Base-by-base conservation (phyloP, 1,140 invertebrate genomes). In the Sweltsa coloradensis region DNA sequence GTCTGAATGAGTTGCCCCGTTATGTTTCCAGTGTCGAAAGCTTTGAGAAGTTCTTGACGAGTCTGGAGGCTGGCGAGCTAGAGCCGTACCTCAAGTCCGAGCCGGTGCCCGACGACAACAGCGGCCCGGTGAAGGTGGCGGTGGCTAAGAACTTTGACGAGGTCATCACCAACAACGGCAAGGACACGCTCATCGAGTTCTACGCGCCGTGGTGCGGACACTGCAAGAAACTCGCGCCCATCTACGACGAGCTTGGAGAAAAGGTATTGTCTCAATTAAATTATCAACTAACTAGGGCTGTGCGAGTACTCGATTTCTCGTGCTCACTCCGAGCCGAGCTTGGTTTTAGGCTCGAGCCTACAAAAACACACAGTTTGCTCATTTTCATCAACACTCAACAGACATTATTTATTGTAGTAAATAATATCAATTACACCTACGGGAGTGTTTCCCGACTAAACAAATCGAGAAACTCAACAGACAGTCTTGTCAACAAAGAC, bases 161-260 rank as follows among this genome's bases (percentile, higher is more conserved):
- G 46, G 71, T 98, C 39, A 91, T 99, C 0, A 84, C 77, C 5
- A 85, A 99, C 61, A 85, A 85, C 55, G 83, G 73, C 22, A 90
- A 94, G 61, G 96, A 99, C 68, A 89, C 89, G 3, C 70, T 99
- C 4, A 81, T 99, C 53, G 94, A 98, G 66, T 98, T 98, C 69
- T 98, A 98, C 69, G 94, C 94, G 25, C 93, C 94, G 0, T 98
- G 94, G 94, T 99, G 96, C 66, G 95, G 95, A 53, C 96, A 99
- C 61, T 99, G 96, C 72, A 97, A 97, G 69, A 91, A 89, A 64
- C 71, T 99, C 14, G 78, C 89, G 7, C 51, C 51, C 11, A 31
- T 52, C 1, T 52, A n/a, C 50, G 51, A 97, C 50, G 93, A 99
- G 68, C 69, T 99, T 23, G 96, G 88, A 39, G 81, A 85, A 49